Evolutionary conservation across 2,113 vertebrate genomes (phyloP), one percentile per base, ranked within the genome.

Genomic region (Pitta sordida): DNA sequence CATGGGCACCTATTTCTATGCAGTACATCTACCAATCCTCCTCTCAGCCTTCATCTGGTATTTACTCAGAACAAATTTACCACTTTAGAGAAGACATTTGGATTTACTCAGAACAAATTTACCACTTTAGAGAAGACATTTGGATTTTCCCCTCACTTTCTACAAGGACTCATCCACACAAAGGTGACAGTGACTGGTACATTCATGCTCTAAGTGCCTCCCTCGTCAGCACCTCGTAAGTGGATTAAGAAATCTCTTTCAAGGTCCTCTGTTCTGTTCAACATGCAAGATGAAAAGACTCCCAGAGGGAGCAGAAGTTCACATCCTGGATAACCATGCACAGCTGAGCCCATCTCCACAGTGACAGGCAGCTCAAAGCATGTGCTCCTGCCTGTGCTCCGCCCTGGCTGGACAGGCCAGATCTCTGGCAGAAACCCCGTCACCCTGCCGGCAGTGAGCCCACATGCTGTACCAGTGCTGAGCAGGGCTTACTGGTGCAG

Each of bases 391-490:
- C 41, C 73, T 51, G 88, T 0, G 2, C 37, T n/a, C 52, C 4
- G 5, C 36, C 71, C 71, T 4, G 1, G 32, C 76, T 69, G 86
- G 75, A 36, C 0, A 4, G 34, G 71, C 59, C 91, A 88, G 52
- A n/a, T 56, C 63, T 79, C 83, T 7, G 1, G 37, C 59, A 52
- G 14, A 58, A 91, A 58, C 23, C 26, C 48, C 0, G 0, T 51
- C 52, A 17, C 55, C 9, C n/a, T 6, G 14, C 44, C n/a, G 74
- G 85, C 80, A 68, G 63, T 0, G 0, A 49, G 70, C 58, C 75
- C 13, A 0, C 0, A 0, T 0, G 23, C 76, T 48, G 26, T 9
- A 43, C 68, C 68, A 29, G 36, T 8, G 24, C 51, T 22, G 19
- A 52, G 52, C 64, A 26, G 7, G 29, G 69, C 49, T 80, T 18